phyloP scores from a whole-genome alignment of 2,113 vertebrate genomes.

The Dendropsophus ebraccatus region DNA sequence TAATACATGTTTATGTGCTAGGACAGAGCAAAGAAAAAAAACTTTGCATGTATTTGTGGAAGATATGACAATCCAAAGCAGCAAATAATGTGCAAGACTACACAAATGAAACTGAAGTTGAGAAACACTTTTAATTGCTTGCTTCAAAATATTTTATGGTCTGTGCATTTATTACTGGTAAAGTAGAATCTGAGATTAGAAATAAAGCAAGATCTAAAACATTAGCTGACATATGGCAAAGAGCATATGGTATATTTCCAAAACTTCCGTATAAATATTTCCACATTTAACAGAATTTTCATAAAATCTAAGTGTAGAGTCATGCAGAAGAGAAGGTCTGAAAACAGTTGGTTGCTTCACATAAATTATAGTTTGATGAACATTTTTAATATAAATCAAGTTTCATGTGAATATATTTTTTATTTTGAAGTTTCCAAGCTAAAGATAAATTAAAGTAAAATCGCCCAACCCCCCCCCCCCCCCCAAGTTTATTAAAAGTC shows the following conservation, averaged over 20 bases:
- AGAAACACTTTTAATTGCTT: background rate
- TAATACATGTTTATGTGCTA: background rate
- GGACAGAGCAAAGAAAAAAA: background rate
- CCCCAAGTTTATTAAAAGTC: too few relatives aligned
- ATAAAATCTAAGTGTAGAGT: too few relatives aligned
- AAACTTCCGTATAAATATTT: background rate
- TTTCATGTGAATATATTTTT: background rate
- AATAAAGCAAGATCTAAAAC: background rate
- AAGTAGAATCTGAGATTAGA: background rate
- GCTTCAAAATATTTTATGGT: background rate
- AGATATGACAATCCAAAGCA: background rate
- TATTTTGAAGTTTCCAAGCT: background rate
- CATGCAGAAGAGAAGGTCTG: background rate
- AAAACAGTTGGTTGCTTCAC: background rate
- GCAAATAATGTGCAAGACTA: background rate
- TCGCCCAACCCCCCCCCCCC: too few relatives aligned
- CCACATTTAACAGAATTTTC: background rate
- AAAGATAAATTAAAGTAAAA: background rate
- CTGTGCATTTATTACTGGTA: background rate
- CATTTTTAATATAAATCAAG: background rate
- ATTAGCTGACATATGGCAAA: constrained; percentile 7
- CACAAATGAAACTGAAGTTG: background rate
- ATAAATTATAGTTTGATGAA: background rate
- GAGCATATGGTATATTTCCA: background rate
- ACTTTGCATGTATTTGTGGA: background rate